Percentiles rank a stretch among this genome's conserved stretches.
These are phyloP conservation scores for Xyrichtys novacula DNA, from an alignment of 2,797 vertebrate species.

Conservation along the genomic window DNA sequence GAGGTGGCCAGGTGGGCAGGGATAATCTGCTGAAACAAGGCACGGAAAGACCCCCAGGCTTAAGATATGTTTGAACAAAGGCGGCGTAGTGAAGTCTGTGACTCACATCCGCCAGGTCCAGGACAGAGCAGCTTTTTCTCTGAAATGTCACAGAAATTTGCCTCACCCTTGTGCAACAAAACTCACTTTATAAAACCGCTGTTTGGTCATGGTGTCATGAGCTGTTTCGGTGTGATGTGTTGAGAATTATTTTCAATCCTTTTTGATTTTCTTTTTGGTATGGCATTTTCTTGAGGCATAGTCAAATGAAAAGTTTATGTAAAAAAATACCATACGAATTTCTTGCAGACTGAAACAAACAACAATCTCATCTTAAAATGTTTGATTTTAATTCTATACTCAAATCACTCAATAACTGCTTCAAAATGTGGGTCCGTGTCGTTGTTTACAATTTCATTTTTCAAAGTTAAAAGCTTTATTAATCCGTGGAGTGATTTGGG, in stretches of 20 bases:
- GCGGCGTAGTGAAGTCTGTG: neutral
- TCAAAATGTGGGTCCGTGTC: too few species aligned
- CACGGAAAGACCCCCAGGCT: neutral
- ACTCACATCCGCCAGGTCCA: neutral
- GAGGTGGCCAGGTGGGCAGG: constrained; percentile 96
- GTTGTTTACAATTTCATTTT: neutral
- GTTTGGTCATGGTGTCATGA: neutral
- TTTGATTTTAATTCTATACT: too few species aligned
- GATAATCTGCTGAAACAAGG: constrained; percentile 86
- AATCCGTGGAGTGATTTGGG: neutral
- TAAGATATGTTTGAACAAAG: constrained; percentile 8
- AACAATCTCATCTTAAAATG: too few species aligned
- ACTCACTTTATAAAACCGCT: neutral
- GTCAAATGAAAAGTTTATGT: too few species aligned
- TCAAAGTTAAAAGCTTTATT: neutral
- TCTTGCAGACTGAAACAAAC: too few species aligned
- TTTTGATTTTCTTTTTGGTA: too few species aligned
- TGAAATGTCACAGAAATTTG: constrained; percentile 8
- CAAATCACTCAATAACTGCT: too few species aligned
- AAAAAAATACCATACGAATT: too few species aligned
- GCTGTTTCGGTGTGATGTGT: neutral
- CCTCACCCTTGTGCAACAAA: neutral
- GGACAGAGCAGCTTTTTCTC: constrained; percentile 11
- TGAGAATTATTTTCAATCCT: constrained; percentile 5
- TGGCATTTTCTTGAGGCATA: too few species aligned